Evolutionary conservation across 2,888 invertebrate species (phyloP), one percentile per base, ranked within the genome.

Genomic region (Lasius platythorax): DNA sequence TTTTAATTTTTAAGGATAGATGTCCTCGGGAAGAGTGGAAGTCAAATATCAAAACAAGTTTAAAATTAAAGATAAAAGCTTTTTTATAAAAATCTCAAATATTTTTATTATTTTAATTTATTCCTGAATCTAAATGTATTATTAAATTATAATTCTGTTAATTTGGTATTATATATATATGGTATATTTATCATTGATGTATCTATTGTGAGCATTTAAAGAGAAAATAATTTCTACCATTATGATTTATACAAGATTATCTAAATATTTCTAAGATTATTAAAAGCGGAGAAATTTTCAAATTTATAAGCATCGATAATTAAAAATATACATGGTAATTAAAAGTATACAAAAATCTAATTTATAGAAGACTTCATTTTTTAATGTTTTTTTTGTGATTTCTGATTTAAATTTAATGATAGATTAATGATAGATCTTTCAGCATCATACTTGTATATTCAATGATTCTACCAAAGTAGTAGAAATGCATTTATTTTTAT

Each of bases 1-100:
- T 88, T 89, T 85, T 88, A 85, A 88, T 75, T 83, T 75, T 78
- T 66, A 75, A 82, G 61, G 12, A 58, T 78, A 85, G 85, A 87
- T 68, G 61, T 76, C 81, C 82, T 58, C 81, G 61, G 18, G 33
- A 73, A 56, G 61, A 81, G 15, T 70, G 58, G 37, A 67, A 56
- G 9, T 72, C 61, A 61, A 37, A 72, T 72, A 72, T 46, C 9
- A 68, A 70, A 12, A 30, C 18, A 37, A 37, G 37, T 74, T 74
- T 61, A 9, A 18, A 64, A 3, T 74, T 15, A 43, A 73, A 40
- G 18, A 1, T 33, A 33, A 73, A 37, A 28, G 3, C 18, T 28
- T 37, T 58, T 73, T 58, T 2, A 2, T 43, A 40, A 40, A 61
- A 30, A 58, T 61, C 11, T 11, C 0, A 11, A 56, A 56, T 56